Evolutionary conservation across 2,888 invertebrate species (phyloP), one percentile per base, ranked within the genome.

Genomic region (Gandaritis pyraliata): DNA sequence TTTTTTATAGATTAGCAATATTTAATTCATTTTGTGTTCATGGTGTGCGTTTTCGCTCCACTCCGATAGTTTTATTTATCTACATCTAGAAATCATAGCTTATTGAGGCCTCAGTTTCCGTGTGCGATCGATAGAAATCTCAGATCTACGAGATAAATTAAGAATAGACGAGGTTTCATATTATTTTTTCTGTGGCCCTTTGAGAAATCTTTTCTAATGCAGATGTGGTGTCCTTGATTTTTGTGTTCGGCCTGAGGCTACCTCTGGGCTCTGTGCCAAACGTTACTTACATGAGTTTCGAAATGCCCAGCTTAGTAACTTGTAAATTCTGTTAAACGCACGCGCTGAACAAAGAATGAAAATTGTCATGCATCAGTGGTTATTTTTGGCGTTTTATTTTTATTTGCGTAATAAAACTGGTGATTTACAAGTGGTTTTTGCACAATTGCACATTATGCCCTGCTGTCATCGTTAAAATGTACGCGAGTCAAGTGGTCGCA

Each of bases 391-490:
- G 63, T 66, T 65, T 70, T 68, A 70, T 69, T 67, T 58, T 67
- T 65, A 59, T 65, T 66, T 52, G 57, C 55, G 64, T 67, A 63
- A 70, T 72, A 69, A 75, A 72, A 68, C 66, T 69, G 68, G 63
- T 74, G 69, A 73, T 72, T 69, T 66, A 66, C 68, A 68, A 43
- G 64, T 46, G 50, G 43, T 52, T 70, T 72, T 66, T 23, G 72
- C 69, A 73, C 72, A 76, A 73, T 70, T 78, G 77, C 73, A 74
- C 69, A 72, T 71, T 66, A 69, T 72, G 73, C 73, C 78, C 76
- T 73, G 68, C 58, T 72, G 73, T 66, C 73, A 59, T 62, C 60
- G 65, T 66, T 64, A 57, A 62, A 69, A 62, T 68, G 60, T 58
- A 64, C 13, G 18, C n/a, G 18, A 30, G 12, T 36, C 61, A 70